Evolutionary conservation across 2,888 invertebrate species (phyloP).

Genomic region (Lepidochrysops patricia): DNA sequence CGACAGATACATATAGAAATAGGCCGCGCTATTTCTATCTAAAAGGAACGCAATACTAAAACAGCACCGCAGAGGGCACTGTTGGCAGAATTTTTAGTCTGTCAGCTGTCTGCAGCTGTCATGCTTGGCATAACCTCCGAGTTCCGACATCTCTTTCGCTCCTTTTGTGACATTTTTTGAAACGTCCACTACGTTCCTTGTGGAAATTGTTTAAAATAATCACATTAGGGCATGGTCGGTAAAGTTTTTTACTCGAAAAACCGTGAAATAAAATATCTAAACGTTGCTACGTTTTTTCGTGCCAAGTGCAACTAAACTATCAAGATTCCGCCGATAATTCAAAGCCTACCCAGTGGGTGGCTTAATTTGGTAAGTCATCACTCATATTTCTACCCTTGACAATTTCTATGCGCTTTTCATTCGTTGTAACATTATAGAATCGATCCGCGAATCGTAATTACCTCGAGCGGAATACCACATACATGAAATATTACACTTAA

Average conservation of each 20-base stretch:
- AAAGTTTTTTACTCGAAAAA: constrained; percentile 57
- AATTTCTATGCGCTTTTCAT: neutral
- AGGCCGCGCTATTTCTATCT: no score
- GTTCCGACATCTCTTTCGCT: constrained; percentile 28
- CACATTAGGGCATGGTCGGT: constrained; percentile 68
- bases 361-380: constrained; percentile 78
- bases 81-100: constrained; percentile 22
- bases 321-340: constrained; percentile 88
- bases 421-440: neutral
- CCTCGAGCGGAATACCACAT: neutral
- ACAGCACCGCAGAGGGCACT: constrained; percentile 32
- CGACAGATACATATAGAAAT: no score
- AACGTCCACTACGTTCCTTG: constrained; percentile 53
- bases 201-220: constrained; percentile 45
- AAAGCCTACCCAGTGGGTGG: constrained; percentile 88
- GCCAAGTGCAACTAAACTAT: constrained; percentile 78
- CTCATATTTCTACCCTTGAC: constrained; percentile 19
- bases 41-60: constrained; percentile 20
- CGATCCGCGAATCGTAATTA: neutral
- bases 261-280: constrained; percentile 58
- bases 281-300: constrained; percentile 69
- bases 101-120: neutral
- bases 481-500: neutral
- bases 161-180: constrained; percentile 63
- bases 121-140: neutral